Evolutionary conservation across 1,140 invertebrate species (phyloP).

Genomic region (Camponotus vicinus): DNA sequence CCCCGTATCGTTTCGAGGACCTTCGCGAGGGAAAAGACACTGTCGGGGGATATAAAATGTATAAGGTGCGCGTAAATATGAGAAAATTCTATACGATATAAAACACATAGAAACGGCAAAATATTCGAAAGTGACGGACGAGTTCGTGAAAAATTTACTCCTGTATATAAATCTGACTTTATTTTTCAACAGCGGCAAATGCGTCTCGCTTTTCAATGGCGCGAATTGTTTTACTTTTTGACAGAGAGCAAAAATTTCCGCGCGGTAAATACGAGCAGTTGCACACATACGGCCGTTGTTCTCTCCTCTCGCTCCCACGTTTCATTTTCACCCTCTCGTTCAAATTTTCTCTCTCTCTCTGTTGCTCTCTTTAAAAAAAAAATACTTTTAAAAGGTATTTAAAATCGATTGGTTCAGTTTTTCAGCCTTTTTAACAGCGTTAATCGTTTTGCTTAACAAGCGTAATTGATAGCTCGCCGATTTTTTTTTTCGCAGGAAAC

Average conservation of each 20-base stretch:
- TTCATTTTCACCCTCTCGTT: neutral
- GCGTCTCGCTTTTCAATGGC: slow-evolving; percentile 16
- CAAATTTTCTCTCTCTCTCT: neutral
- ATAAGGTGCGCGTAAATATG: neutral
- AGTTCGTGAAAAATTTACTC: neutral
- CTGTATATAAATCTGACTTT: slow-evolving; percentile 20
- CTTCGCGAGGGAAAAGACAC: neutral
- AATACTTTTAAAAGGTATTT: neutral
- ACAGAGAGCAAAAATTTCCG: slow-evolving; percentile 18
- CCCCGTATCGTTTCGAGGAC: slow-evolving; percentile 24
- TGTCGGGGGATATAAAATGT: slow-evolving; percentile 23
- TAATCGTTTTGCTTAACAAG: neutral
- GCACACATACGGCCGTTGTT: slow-evolving; percentile 3
- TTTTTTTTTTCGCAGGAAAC: neutral
- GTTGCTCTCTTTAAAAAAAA: neutral
- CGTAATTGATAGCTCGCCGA: slow-evolving; percentile 8
- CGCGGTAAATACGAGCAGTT: neutral
- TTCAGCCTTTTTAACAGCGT: neutral
- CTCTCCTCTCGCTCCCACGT: neutral
- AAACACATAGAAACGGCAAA: slow-evolving; percentile 31
- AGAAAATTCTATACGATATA: neutral
- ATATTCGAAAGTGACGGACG: slow-evolving; percentile 1
- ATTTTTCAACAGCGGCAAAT: slow-evolving; percentile 28
- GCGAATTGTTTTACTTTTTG: slow-evolving; percentile 24
- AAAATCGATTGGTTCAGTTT: neutral